Evolutionary conservation across 2,797 vertebrate genomes (phyloP).

Genomic region (Oreochromis mossambicus): DNA sequence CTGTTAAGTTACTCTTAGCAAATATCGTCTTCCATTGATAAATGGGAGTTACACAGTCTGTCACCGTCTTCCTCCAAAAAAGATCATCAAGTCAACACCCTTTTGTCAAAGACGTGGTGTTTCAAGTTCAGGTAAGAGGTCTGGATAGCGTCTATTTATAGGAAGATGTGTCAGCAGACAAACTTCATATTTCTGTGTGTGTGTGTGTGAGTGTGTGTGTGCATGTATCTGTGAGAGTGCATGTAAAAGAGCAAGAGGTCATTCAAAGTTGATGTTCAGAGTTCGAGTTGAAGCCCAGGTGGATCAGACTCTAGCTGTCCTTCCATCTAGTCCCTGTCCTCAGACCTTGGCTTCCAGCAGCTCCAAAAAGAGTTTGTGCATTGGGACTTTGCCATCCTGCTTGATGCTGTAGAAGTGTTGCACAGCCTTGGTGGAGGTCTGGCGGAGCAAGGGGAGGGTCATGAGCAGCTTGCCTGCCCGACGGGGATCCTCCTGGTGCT

Average conservation of each 20-base stretch:
- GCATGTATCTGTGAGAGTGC: constrained; percentile 11
- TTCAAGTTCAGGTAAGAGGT: constrained; percentile 38
- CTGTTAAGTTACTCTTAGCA: constrained; percentile 72
- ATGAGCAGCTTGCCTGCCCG: constrained; percentile 97
- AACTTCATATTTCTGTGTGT: constrained; percentile 27
- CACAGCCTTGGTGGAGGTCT: constrained; percentile 98
- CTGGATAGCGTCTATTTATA: constrained; percentile 32
- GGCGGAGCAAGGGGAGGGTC: constrained; percentile 95
- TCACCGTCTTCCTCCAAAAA: constrained; percentile 47
- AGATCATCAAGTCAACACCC: constrained; percentile 44
- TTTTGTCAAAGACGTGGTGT: constrained; percentile 37
- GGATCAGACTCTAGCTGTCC: constrained; percentile 40
- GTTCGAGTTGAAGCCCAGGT: constrained; percentile 33
- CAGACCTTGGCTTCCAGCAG: constrained; percentile 99
- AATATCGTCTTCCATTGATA: constrained; percentile 61
- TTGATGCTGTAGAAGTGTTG: constrained; percentile 99
- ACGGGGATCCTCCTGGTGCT: constrained; percentile 95
- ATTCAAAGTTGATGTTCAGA: constrained; percentile 63
- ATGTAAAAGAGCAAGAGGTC: constrained; percentile 66
- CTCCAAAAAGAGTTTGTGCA: constrained; percentile 99
- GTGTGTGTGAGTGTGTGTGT: neutral
- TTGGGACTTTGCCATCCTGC: constrained; percentile 99
- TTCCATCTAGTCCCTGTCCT: constrained; percentile 51
- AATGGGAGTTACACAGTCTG: constrained; percentile 41
- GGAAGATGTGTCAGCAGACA: constrained; percentile 36